Evolutionary conservation across 2,797 vertebrate genomes (phyloP), one percentile per base, ranked within the genome.

Genomic region (Synanceia verrucosa): DNA sequence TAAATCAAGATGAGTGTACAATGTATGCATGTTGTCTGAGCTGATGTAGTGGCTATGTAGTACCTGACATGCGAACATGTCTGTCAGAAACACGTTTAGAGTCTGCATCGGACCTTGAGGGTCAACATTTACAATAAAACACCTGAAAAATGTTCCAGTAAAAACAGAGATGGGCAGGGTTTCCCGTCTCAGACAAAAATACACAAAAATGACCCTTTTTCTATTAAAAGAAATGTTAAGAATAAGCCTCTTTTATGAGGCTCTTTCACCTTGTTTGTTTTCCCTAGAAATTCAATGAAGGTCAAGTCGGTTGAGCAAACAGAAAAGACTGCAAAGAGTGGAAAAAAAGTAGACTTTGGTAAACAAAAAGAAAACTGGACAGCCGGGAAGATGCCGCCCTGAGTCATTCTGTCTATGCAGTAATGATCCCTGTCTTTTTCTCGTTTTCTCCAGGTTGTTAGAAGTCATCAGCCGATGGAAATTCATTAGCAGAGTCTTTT

Each of bases 201-300:
- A 79, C 63, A 69, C 61, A 70, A 47, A 70, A 72, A 69, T 18
- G 36, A 37, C 53, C 41, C 23, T 74, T 51, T 80, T 79, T 73
- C 77, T 79, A 65, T 84, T 63, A 73, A 82, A 75, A 81, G 76
- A 76, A 67, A 70, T 23, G 18, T 72, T 51, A 41, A 83, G 73
- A 84, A 88, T 64, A 76, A 66, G 24, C 24, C 13, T 14, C 39
- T 21, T 73, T 77, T 66, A 81, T 65, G 51, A 65, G n/a, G 48
- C 53, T 55, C 33, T 37, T 81, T 77, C 29, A 56, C 36, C 61
- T 52, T 82, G 51, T 77, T 84, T 86, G 71, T 79, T 88, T 88
- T 55, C 26, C 44, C 50, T 58, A 13, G 65, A 79, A 83, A 83
- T 69, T 78, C 36, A 72, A 71, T 78, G 51, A 73, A 71, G 57